phyloP scores from a whole-genome alignment of 2,113 vertebrate genomes.

The Psilopogon haemacephalus region DNA sequence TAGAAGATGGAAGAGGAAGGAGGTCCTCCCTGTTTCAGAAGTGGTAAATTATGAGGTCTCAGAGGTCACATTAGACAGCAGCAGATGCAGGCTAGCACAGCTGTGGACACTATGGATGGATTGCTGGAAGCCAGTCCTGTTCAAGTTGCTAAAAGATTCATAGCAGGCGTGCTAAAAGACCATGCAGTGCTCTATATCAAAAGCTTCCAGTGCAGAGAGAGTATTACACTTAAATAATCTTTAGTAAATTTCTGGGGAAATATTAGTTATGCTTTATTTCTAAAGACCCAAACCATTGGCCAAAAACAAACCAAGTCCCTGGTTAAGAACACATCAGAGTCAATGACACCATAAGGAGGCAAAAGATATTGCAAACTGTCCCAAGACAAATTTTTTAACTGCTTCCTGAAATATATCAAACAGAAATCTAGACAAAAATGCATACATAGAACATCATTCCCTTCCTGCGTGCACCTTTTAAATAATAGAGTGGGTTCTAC shows the following conservation, averaged over 20 bases:
- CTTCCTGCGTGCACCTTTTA: background rate
- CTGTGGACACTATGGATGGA: background rate
- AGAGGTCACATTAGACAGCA: background rate
- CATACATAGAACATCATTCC: background rate
- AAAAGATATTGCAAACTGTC: background rate
- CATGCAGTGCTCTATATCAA: background rate
- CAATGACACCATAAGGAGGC: background rate
- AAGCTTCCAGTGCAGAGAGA: background rate
- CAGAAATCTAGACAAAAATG: background rate
- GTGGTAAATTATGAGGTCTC: background rate
- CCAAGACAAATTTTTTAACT: background rate
- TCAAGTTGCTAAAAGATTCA: background rate
- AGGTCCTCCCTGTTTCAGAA: background rate
- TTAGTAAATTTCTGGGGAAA: background rate
- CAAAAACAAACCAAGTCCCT: background rate
- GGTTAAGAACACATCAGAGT: background rate
- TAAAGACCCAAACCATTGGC: background rate
- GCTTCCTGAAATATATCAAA: background rate
- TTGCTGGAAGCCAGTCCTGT: background rate
- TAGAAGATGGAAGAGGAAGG: background rate
- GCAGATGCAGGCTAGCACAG: background rate
- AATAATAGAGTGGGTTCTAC: background rate
- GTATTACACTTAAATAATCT: background rate
- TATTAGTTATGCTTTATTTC: background rate
- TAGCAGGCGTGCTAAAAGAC: background rate